Base-by-base conservation (phyloP, 2,888 invertebrate genomes). In the Teinopalpus imperialis region DNA sequence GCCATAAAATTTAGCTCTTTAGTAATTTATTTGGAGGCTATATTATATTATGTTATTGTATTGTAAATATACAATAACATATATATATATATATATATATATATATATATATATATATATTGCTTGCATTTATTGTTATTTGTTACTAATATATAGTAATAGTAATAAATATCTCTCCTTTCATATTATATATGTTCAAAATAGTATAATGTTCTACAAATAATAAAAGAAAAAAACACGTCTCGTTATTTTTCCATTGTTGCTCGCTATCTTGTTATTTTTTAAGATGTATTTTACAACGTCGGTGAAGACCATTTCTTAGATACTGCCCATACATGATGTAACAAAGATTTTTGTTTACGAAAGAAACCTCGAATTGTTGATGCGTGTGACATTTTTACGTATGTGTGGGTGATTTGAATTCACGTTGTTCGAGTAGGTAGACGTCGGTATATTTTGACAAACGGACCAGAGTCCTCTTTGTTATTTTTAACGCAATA, bases 391-490 rank as follows among this genome's bases (percentile, higher is more conserved):
- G 56, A 56, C 60, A 54, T 69, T 71, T 65, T 69, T 63, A 62
- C 59, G 59, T 56, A 60, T 66, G 61, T 60, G 66, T 59, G 55
- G 54, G 55, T 54, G 58, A 55, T 54, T 54, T 66, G 59, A 69
- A 69, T 66, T 69, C 67, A 75, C 70, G 66, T 14, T 32, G 74
- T 78, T 72, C 74, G 77, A 72, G 80, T 83, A 76, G 81, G 80
- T 73, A 59, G 76, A 69, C 61, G 61, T 66, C 73, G 74, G 81
- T 83, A 76, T 87, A 83, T 86, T 85, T 81, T 81, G 82, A 81
- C 83, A 79, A 74, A 76, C 78, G 71, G 65, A 74, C 71, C 68
- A 73, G 69, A 63, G 74, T 66, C 70, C 69, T 66, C 74, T 81
- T 82, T 85, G 81, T 85, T 78, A 70, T 71, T 63, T 74, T 69